Evolutionary conservation across 1,140 invertebrate species (phyloP).

Genomic region (Ceratoteleas bidentatus): DNA sequence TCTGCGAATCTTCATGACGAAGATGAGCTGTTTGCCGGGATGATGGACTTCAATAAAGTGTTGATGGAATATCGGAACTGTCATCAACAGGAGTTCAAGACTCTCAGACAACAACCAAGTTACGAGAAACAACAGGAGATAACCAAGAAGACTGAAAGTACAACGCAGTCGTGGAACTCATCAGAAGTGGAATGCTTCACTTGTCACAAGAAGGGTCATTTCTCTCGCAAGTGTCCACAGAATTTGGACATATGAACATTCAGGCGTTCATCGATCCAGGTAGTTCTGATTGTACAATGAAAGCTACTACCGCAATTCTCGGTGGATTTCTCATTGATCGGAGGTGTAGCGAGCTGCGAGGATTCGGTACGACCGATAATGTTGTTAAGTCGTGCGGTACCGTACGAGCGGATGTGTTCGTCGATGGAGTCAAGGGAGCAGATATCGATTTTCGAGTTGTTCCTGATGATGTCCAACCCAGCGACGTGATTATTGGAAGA

Average conservation of each 20-base stretch:
- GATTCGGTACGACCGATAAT: conserved; percentile 29
- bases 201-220: conserved; percentile 14
- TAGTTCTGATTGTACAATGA: conserved; percentile 37
- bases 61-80: neutral
- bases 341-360: conserved; percentile 11
- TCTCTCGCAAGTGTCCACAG: conserved; percentile 12
- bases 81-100: neutral
- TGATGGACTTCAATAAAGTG: conserved; percentile 4
- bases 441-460: conserved; percentile 9
- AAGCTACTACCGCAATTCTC: conserved; percentile 26
- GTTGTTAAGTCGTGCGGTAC: conserved; percentile 17
- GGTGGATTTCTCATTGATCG: conserved; percentile 7
- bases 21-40: neutral
- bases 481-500: conserved; percentile 11
- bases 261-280: conserved; percentile 36
- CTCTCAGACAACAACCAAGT: neutral
- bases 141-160: neutral
- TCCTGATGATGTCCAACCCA: conserved; percentile 9
- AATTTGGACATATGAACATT: neutral
- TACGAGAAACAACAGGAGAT: neutral
- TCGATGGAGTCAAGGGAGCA: neutral
- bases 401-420: conserved; percentile 1
- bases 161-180: neutral
- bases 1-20: neutral
- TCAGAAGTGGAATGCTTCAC: conserved; percentile 15